Conservation (phyloP, 2,113 vertebrate genomes). For the Galemys pyrenaicus region DNA sequence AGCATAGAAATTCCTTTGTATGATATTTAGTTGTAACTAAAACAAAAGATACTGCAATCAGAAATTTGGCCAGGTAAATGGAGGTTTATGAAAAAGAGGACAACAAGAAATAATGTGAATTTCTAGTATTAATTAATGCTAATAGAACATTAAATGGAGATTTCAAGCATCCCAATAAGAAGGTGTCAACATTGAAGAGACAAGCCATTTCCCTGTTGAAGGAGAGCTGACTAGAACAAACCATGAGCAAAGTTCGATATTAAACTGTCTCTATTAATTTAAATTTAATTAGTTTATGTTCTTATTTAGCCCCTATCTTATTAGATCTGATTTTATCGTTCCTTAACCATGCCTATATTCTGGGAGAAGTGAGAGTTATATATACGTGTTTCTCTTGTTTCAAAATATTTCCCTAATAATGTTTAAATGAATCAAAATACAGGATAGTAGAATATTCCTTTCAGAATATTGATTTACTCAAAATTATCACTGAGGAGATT, state of each 20-base stretch:
- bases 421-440: slow-evolving; percentile 30
- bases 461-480: neutral
- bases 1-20: neutral
- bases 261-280: neutral
- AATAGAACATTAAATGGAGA: neutral
- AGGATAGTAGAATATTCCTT: neutral
- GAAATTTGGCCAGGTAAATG: neutral
- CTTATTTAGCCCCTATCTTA: neutral
- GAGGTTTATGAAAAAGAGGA: neutral
- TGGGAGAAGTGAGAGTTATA: neutral
- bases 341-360: neutral
- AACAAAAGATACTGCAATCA: neutral
- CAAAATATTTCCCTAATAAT: neutral
- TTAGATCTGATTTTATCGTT: neutral
- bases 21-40: neutral
- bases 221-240: too few relatives aligned
- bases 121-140: neutral
- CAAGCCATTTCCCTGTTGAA: neutral
- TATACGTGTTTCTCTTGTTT: slow-evolving; percentile 16
- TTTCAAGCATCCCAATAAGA: neutral
- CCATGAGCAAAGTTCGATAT: neutral
- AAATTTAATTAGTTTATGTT: neutral
- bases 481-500: neutral
- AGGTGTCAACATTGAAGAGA: neutral
- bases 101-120: neutral